Conservation (phyloP, 2,888 invertebrate species). For the Rhamnusium bicolor region DNA sequence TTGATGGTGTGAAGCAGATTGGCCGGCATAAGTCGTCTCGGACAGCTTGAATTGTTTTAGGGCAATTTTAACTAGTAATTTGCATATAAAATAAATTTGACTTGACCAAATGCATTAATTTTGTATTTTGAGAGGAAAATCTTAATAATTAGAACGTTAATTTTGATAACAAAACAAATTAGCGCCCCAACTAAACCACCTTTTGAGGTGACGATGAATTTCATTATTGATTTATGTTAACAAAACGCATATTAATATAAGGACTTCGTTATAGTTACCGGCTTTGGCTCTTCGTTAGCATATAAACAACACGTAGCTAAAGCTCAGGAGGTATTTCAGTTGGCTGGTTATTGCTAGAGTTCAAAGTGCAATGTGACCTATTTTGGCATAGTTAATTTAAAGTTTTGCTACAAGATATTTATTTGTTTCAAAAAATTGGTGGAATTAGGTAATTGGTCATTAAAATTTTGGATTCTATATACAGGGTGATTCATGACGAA, state of each 20-base stretch:
- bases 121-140: neutral
- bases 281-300: slow-evolving; percentile 8
- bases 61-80: neutral
- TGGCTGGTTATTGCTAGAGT: neutral
- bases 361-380: neutral
- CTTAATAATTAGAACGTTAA: neutral
- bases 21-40: no score
- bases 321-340: neutral
- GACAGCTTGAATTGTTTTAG: neutral
- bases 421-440: no score
- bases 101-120: neutral
- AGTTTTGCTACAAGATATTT: neutral
- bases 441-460: no score
- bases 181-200: neutral
- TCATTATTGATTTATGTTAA: neutral
- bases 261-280: neutral
- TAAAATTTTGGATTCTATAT: no score
- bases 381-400: neutral
- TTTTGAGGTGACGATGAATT: neutral
- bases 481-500: no score
- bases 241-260: neutral
- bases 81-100: neutral
- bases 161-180: slow-evolving; percentile 3
- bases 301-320: neutral
- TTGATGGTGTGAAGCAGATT: no score